Evolutionary conservation across 2,113 vertebrate species (phyloP).

Genomic region (Helogale parvula): DNA sequence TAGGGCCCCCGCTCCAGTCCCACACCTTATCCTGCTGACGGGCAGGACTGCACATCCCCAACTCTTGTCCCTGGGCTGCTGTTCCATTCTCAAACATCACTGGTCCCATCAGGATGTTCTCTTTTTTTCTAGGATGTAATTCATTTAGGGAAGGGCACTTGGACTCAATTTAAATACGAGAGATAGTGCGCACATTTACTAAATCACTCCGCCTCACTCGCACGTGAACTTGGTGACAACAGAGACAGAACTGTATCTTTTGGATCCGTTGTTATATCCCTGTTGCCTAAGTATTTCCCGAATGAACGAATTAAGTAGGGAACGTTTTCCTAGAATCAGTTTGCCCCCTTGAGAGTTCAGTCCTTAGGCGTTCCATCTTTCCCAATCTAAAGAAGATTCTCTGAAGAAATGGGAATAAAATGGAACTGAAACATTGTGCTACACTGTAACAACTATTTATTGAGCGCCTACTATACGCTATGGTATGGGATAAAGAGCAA

Average conservation of each 20-base stretch:
- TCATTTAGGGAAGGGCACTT: neutral
- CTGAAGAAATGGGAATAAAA: neutral
- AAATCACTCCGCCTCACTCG: no score
- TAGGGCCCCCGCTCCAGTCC: rapidly evolving
- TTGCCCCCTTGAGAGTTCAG: neutral
- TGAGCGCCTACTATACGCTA: neutral
- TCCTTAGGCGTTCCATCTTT: neutral
- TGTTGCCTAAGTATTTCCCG: neutral
- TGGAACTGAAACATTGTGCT: neutral
- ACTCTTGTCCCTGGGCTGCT: neutral
- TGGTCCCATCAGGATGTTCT: neutral
- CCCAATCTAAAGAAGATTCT: neutral
- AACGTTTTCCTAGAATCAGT: neutral
- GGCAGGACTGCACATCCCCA: no score
- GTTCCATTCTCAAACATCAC: neutral
- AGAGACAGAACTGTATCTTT: neutral
- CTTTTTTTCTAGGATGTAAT: neutral
- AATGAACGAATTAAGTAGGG: neutral
- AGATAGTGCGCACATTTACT: neutral
- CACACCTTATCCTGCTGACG: neutral
- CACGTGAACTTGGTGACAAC: neutral
- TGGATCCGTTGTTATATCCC: neutral
- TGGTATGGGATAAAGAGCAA: neutral
- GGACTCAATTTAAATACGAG: neutral
- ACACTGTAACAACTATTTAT: neutral